A percentile compares a stretch with the other conserved stretches of the same genome.
Conservation (phyloP, 2,113 vertebrate genomes). For the Anthoscopus minutus region DNA sequence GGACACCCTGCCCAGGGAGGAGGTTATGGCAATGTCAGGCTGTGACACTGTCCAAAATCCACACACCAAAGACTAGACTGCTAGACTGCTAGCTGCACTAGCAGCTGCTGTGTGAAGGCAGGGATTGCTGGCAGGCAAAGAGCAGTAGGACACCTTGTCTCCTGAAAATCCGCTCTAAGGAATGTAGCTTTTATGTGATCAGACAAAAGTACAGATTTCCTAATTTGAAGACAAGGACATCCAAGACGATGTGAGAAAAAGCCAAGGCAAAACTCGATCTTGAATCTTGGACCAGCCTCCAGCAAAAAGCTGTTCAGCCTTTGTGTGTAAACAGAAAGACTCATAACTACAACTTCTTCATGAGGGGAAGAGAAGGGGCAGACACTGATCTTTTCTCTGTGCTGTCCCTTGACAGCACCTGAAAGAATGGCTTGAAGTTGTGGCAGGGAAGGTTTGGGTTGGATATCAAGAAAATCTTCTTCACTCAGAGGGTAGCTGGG, state of each 20-base stretch:
- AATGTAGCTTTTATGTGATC: neutral
- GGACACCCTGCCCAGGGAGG: neutral
- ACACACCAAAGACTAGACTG: neutral
- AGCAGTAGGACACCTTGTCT: neutral
- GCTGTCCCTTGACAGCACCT: neutral
- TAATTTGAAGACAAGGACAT: neutral
- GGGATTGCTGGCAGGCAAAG: neutral
- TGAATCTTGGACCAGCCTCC: neutral
- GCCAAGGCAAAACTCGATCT: neutral
- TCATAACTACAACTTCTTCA: neutral
- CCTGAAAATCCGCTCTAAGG: neutral
- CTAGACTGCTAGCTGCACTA: too few relatives aligned
- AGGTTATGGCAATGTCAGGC: accelerated
- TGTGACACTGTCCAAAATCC: neutral
- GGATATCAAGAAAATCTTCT: neutral
- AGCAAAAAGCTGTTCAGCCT: neutral
- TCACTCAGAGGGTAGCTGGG: neutral
- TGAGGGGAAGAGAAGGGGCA: neutral
- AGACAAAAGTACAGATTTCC: neutral
- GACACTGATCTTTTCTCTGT: neutral
- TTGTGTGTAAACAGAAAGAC: neutral
- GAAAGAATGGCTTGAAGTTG: neutral
- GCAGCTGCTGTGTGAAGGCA: neutral
- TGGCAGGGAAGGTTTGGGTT: neutral
- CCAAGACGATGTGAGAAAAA: neutral